phyloP scores from a whole-genome alignment of 2,797 vertebrate species.

The Acestrorhynchus altus region DNA sequence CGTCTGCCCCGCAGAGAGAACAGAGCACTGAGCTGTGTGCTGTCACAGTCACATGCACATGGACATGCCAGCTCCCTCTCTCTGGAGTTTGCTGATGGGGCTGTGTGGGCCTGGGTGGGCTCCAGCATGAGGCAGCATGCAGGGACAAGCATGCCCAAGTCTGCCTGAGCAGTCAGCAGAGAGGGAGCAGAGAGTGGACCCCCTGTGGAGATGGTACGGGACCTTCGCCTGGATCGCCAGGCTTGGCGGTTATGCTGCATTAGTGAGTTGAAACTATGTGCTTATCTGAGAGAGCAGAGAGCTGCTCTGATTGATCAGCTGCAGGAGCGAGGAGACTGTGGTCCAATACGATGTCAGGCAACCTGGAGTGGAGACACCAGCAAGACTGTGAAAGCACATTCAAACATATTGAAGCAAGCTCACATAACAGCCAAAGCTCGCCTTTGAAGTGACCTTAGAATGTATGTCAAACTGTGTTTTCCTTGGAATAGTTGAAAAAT shows the following conservation, averaged over 20 bases:
- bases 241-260: slow-evolving; percentile 62
- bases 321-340: slow-evolving; percentile 47
- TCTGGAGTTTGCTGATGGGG: slow-evolving; percentile 28
- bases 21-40: slow-evolving; percentile 35
- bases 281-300: slow-evolving; percentile 72
- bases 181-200: background rate
- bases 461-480: no score
- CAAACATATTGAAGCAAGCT: background rate
- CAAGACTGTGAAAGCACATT: slow-evolving; percentile 30
- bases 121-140: background rate
- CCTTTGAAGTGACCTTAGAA: background rate
- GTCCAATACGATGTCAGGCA: slow-evolving; percentile 58
- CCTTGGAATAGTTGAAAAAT: no score
- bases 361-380: slow-evolving; percentile 54
- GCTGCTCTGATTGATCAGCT: slow-evolving; percentile 70
- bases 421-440: background rate
- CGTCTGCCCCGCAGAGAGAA: slow-evolving; percentile 9
- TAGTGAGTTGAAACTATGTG: slow-evolving; percentile 52
- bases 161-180: slow-evolving; percentile 30
- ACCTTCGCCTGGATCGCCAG: slow-evolving; percentile 61
- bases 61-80: slow-evolving; percentile 28
- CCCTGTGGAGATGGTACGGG: slow-evolving; percentile 42
- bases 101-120: slow-evolving; percentile 34
- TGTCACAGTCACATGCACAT: slow-evolving; percentile 35
- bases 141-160: slow-evolving; percentile 20